phyloP scores from a whole-genome alignment of 2,113 vertebrate species.

The Bungarus multicinctus region DNA sequence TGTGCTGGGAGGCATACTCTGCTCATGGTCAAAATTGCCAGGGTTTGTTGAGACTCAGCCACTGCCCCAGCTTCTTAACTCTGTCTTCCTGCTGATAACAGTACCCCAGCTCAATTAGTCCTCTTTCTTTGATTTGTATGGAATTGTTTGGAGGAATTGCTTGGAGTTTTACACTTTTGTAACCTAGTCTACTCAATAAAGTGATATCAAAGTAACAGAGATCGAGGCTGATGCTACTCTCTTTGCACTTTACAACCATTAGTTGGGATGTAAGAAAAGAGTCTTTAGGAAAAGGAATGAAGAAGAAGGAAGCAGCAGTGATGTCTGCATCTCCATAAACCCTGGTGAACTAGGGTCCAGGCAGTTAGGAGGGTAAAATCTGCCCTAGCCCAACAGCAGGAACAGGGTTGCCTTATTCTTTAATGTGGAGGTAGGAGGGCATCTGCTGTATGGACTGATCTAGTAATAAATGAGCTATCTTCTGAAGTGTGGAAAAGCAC shows the following conservation, averaged over 20 bases:
- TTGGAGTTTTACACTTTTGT: neutral
- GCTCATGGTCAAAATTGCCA: neutral
- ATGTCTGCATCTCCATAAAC: neutral
- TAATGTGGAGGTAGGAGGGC: neutral
- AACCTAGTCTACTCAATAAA: neutral
- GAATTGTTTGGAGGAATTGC: neutral
- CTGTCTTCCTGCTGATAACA: neutral
- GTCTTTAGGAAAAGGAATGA: neutral
- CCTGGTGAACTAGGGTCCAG: neutral
- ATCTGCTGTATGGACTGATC: neutral
- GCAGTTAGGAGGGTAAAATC: neutral
- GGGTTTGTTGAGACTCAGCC: neutral
- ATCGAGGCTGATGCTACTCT: neutral
- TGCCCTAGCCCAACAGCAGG: neutral
- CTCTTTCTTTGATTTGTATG: neutral
- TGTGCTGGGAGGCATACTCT: neutral
- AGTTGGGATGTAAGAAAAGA: neutral
- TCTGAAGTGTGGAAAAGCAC: neutral
- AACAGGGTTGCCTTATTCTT: neutral
- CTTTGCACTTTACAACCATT: neutral
- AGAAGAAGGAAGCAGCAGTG: neutral
- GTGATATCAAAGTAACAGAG: neutral
- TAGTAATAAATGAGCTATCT: neutral
- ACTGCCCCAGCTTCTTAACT: neutral
- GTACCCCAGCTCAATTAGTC: neutral